These are phyloP conservation scores for Lathamus discolor DNA, from an alignment of 2,113 vertebrate species.

Conservation along the genomic window DNA sequence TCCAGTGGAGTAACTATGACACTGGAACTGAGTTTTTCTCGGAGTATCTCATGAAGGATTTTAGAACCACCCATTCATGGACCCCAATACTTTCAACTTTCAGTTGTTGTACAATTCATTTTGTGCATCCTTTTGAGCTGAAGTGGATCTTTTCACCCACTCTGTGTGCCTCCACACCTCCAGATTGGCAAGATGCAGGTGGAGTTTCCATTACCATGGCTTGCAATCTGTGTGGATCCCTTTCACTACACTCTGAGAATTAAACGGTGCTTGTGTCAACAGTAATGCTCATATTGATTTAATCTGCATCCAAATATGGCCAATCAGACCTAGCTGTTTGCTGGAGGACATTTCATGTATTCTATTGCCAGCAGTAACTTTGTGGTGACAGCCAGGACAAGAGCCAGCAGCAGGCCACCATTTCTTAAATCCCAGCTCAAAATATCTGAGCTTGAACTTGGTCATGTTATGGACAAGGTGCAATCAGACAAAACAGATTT, in stretches of 20 bases:
- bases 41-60: background rate
- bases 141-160: accelerated
- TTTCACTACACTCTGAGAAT: background rate
- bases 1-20: background rate
- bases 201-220: background rate
- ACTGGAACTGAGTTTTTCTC: background rate
- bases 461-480: background rate
- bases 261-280: background rate
- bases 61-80: background rate
- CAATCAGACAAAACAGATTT: background rate
- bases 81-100: background rate
- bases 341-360: background rate
- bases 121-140: background rate
- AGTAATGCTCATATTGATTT: background rate
- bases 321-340: background rate
- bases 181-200: background rate
- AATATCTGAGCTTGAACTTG: background rate
- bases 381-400: background rate
- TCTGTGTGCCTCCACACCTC: accelerated
- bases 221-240: background rate
- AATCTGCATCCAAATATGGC: accelerated
- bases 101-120: background rate
- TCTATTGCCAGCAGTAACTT: background rate
- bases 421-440: background rate
- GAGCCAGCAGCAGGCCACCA: background rate